Base-by-base conservation (phyloP, 2,888 invertebrate species). In the Xestia sexstrigata region DNA sequence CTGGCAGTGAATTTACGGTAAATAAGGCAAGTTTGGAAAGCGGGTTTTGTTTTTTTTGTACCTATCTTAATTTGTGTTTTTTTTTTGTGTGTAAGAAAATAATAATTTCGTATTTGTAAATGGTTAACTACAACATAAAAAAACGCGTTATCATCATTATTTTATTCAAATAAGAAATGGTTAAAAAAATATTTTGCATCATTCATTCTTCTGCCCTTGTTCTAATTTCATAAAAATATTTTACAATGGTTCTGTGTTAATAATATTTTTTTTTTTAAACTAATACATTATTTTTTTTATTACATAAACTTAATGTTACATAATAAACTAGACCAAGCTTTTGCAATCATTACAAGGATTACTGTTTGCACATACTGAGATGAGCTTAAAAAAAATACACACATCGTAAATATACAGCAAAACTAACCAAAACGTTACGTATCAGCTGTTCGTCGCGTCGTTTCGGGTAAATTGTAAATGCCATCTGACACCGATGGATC, bases 1-100 rank as follows among this genome's bases (percentile, higher is more conserved):
- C 91, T 92, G 86, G 91, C 91, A 90, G 92, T 93, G 90, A 95
- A 91, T 82, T 94, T 92, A 11, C 93, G 93, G 90, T 94, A 91
- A 94, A 91, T 83, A 92, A 93, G 94, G 95, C 90, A 90, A 88
- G 89, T 89, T 70, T 69, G 7, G 35, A 0, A 26, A 35, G 6
- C 35, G 3, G 23, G 1, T n/a, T 15, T 13, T 5, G 39, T 20
- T 9, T 49, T 52, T 23, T 42, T 26, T 17, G 17, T n/a, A 11
- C 0, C 9, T 1, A 13, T 55, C 5, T n/a, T n/a, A 20, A 20
- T 49, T 49, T 49, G 2, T 9, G 23, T 23, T 20, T 13, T 55
- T 55, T 2, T 55, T n/a, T 5, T 5, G 13, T n/a, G 52, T 52
- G 42, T 42, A 42, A 9, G 9, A 42, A 42, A 42, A 9, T 42